Conservation (phyloP, 2,113 vertebrate genomes). For the Guaruba guarouba region DNA sequence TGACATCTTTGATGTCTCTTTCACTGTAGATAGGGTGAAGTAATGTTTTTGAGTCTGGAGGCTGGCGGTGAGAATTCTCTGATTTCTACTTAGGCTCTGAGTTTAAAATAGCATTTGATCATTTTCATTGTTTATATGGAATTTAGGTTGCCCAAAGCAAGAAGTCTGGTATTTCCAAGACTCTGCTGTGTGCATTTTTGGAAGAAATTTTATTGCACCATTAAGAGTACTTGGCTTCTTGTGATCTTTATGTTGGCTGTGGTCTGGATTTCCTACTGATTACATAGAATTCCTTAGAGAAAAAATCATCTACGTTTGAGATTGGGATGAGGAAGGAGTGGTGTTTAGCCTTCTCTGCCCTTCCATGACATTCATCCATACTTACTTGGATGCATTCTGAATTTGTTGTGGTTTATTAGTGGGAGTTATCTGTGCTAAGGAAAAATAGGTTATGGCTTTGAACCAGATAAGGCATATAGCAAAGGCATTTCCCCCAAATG, state of each 20-base stretch:
- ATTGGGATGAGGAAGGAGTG: neutral
- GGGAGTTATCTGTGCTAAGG: neutral
- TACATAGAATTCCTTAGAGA: neutral
- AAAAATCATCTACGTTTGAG: neutral
- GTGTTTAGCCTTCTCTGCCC: neutral
- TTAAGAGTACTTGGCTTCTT: neutral
- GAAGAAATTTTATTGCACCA: rapidly evolving
- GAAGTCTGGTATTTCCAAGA: neutral
- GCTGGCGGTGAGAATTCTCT: neutral
- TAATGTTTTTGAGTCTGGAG: neutral
- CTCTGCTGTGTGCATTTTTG: neutral
- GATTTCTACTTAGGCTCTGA: neutral
- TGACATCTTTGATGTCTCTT: neutral
- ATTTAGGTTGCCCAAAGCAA: neutral
- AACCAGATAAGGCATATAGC: neutral
- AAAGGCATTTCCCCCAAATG: neutral
- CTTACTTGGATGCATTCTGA: neutral
- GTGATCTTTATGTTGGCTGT: neutral
- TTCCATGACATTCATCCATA: neutral
- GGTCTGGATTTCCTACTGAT: neutral
- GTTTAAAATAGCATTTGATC: neutral
- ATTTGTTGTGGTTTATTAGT: neutral
- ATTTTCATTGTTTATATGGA: neutral
- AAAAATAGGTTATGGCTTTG: neutral
- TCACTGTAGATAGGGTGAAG: neutral